phyloP scores from a whole-genome alignment of 1,140 invertebrate genomes.

The Heliconius himera region DNA sequence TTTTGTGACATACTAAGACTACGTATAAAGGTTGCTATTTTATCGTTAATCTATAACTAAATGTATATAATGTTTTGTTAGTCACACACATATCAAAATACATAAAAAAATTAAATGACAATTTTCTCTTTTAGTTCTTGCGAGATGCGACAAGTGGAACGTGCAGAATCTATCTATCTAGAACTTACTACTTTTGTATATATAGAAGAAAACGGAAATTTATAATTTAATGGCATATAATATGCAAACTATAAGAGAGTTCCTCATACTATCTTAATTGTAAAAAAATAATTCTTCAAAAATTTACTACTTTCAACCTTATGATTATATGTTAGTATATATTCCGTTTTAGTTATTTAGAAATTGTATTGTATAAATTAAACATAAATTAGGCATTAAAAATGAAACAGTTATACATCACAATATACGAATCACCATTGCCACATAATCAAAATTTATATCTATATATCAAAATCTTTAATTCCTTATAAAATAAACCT shows the following conservation, averaged over 20 bases:
- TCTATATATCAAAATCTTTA: too few relatives aligned
- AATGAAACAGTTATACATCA: not conserved
- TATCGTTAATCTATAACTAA: conserved; percentile 2
- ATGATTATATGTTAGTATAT: too few relatives aligned
- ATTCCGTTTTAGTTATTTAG: not conserved
- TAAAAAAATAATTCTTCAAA: too few relatives aligned
- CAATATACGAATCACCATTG: not conserved
- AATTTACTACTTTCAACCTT: too few relatives aligned
- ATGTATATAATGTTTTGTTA: conserved; percentile 16
- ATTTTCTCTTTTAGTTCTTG: not conserved
- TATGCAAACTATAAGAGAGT: not conserved
- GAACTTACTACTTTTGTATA: too few relatives aligned
- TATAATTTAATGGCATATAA: not conserved
- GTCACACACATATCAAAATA: conserved; percentile 10
- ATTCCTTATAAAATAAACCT: too few relatives aligned
- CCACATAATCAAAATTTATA: not conserved
- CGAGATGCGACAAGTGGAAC: not conserved
- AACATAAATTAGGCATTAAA: not conserved
- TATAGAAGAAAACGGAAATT: not conserved
- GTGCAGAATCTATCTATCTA: not conserved
- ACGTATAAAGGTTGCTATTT: not conserved
- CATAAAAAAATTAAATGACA: not conserved
- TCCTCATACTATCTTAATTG: too few relatives aligned
- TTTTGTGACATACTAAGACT: not conserved
- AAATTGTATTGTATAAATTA: not conserved